Base-by-base conservation (phyloP, 2,113 vertebrate genomes). In the Thermophis baileyi region DNA sequence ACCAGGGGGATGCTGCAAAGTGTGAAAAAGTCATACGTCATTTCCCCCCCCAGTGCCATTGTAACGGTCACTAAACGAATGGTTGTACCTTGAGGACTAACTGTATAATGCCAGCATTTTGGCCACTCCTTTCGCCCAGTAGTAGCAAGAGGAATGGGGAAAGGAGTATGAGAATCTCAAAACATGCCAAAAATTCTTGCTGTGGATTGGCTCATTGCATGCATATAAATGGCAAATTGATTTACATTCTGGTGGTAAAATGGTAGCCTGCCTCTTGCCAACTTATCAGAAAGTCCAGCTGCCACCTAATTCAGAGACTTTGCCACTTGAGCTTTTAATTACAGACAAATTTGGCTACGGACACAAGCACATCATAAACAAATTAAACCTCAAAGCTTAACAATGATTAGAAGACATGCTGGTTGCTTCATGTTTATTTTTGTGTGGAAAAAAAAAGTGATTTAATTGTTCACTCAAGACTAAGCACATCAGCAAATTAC, bases 381-480 rank as follows among this genome's bases (percentile, higher is more conserved):
- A 55, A 95, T 93, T 25, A 0, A 18, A 86, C 74, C 11, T 55
- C 46, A 89, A 93, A 50, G 44, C 87, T 25, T 90, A 92, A 60
- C n/a, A 89, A 81, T 9, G 22, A 94, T 93, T 88, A 92, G 89
- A 44, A 69, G 91, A 86, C 74, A 94, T 87, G 89, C 94, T 96
- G 93, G 95, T 96, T 95, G 92, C 74, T 95, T 51, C 6, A 11
- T 55, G 53, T 89, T 95, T 92, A 94, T 89, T 88, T 96, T 90
- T 40, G 87, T 90, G 46, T 40, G 40, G 27, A 44, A 27, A 91
- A 94, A 92, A 46, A 87, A 63, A 47, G 89, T 53, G 55, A 92
- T 55, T 86, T 91, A 89, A 46, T 30, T 90, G 90, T 95, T 94
- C 93, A 93, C 88, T 85, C 24, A 3, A 86, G 24, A 91, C 89